These are phyloP conservation scores for Sebastes schlegelii DNA, from an alignment of 2,113 vertebrate species.

Conservation along the genomic window DNA sequence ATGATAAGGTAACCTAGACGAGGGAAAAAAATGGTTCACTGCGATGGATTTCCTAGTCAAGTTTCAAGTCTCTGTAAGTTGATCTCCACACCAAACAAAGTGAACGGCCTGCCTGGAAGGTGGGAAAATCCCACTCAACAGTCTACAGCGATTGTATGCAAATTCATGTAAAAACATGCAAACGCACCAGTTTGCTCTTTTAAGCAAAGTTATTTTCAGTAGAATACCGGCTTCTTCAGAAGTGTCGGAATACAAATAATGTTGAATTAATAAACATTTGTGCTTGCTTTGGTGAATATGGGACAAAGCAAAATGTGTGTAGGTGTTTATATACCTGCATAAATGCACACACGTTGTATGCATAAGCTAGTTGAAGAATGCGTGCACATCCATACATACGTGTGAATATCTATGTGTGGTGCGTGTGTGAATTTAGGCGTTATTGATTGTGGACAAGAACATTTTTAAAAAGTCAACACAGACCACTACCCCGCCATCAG, in stretches of 20 bases:
- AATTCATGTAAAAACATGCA: constrained; percentile 25
- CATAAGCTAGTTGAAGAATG: background rate
- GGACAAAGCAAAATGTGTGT: background rate
- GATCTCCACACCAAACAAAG: constrained; percentile 3
- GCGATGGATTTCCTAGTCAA: background rate
- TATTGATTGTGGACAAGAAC: constrained; percentile 67
- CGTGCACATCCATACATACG: background rate
- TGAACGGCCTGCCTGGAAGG: constrained; percentile 8
- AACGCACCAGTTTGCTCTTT: constrained; percentile 5
- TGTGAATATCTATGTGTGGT: constrained; percentile 11
- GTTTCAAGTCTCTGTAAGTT: constrained; percentile 19
- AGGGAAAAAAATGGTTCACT: background rate
- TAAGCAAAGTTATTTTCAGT: constrained; percentile 7
- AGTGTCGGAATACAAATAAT: background rate
- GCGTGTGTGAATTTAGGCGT: constrained; percentile 47
- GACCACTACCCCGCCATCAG: constrained; percentile 68
- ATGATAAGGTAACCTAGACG: background rate
- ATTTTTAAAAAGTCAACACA: constrained; percentile 68
- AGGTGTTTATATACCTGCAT: constrained; percentile 4
- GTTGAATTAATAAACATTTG: constrained; percentile 4
- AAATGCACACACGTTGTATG: background rate
- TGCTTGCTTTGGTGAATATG: background rate
- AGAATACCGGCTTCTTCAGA: background rate
- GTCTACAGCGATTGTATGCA: background rate
- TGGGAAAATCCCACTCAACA: constrained; percentile 15